Base-by-base conservation (phyloP, 1,140 invertebrate species). In the Drosophila mojavensis region DNA sequence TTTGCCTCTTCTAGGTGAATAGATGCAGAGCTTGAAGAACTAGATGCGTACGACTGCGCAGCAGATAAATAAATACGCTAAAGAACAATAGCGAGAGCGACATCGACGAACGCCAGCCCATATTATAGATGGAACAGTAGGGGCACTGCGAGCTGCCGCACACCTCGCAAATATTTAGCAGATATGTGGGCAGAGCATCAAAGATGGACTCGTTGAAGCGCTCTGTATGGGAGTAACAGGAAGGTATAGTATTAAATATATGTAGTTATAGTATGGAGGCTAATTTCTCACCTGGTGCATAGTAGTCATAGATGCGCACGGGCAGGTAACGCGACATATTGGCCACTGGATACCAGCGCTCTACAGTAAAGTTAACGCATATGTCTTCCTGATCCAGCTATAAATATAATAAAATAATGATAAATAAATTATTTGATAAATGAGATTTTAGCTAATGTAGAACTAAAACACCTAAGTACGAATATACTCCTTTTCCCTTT, bases 121-220 rank as follows among this genome's bases (percentile, higher is more conserved):
- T 92, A 82, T 97, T 97, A 93, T 97, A 98, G 76, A 97, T 97
- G 26, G 97, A 96, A 93, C 98, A 99, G 91, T 99, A 99, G 0
- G 98, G 98, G 93, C 98, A 99, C 92, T 99, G 98, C 50, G 97
- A 99, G 20, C 98, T 99, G 36, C 98, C 98, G 91, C 98, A 99
- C n/a, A 99, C 98, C 91, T 99, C 97, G 91, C 98, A 99, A 75
- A 99, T 98, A 92, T 98, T 98, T 28, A 99, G 93, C 13, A 97
- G 93, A 92, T 98, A 98, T 3, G 98, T 96, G 26, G 97, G 95
- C 51, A 97, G 94, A 2, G 97, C 95, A 88, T 98, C 97, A 86
- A 98, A 98, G 93, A 99, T 96, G 0, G 96, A 96, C 93, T 98
- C 97, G 90, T 98, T 98, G 93, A 97, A 98, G 51, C 97, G 95